A percentile compares a stretch with the other conserved stretches of the same genome.
Conservation (phyloP, 2,113 vertebrate genomes). For the Aspiorhynchus laticeps region DNA sequence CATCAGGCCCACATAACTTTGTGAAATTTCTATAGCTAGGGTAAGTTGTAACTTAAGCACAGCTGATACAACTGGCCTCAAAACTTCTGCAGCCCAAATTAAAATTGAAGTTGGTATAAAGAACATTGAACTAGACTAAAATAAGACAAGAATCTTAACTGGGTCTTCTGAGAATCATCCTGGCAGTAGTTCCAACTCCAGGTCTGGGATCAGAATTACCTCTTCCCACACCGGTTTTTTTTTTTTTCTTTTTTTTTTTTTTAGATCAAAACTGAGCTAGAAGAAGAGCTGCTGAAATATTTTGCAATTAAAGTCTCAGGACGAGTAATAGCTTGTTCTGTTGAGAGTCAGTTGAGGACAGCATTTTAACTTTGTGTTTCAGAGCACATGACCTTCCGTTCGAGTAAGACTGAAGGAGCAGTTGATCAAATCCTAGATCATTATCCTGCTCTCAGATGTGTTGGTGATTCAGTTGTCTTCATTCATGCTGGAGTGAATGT, state of each 20-base stretch:
- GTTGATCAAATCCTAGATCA: conserved; percentile 17
- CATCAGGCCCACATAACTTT: background rate
- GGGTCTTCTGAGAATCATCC: background rate
- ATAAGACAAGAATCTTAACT: background rate
- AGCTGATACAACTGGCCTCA: no score
- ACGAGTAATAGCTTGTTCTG: conserved; percentile 10
- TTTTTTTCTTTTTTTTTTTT: no score
- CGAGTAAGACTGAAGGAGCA: background rate
- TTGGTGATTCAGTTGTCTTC: conserved; percentile 18
- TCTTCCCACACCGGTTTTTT: no score
- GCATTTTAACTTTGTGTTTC: background rate
- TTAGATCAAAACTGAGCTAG: conserved; percentile 13
- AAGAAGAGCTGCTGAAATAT: background rate
- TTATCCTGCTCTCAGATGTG: conserved; percentile 29
- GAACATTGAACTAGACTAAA: background rate
- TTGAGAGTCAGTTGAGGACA: conserved; percentile 21
- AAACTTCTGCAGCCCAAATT: no score
- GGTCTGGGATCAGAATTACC: conserved; percentile 13
- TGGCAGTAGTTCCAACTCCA: background rate
- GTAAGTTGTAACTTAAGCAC: background rate
- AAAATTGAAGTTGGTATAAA: no score
- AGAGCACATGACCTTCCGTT: background rate
- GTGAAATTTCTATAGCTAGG: background rate
- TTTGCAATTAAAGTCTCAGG: background rate
- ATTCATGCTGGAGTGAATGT: background rate